Evolutionary conservation across 2,888 invertebrate species (phyloP).

Genomic region (Chloromyia formosa): DNA sequence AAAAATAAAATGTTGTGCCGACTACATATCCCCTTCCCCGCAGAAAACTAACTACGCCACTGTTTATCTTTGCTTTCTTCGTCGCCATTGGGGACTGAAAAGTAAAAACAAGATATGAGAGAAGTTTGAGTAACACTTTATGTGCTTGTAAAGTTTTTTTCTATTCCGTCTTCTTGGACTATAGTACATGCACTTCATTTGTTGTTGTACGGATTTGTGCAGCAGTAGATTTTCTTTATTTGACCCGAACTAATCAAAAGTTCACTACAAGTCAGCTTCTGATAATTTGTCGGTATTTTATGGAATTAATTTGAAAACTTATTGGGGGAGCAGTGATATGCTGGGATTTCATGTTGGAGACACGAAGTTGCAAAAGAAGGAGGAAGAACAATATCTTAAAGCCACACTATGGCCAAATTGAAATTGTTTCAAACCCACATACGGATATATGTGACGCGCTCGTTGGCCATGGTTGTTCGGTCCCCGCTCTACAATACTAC

Average conservation of each 20-base stretch:
- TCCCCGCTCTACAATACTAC: too few species aligned
- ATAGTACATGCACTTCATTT: not conserved
- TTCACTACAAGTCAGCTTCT: constrained; percentile 1
- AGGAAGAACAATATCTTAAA: too few species aligned
- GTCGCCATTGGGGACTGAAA: not conserved
- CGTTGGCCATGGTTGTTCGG: too few species aligned
- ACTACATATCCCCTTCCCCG: too few species aligned
- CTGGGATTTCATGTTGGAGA: too few species aligned
- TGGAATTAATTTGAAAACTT: not conserved
- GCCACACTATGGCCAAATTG: too few species aligned
- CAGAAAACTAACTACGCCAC: too few species aligned
- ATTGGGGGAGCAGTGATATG: not conserved
- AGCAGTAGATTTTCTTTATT: not conserved
- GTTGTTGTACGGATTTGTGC: not conserved
- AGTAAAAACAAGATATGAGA: not conserved
- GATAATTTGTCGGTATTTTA: not conserved
- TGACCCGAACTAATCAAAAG: not conserved
- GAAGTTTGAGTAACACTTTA: not conserved
- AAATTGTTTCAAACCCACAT: too few species aligned
- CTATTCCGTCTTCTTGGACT: not conserved
- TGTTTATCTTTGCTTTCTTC: too few species aligned
- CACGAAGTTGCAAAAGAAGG: too few species aligned
- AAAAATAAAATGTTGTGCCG: too few species aligned
- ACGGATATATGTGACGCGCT: too few species aligned
- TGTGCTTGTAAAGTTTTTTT: not conserved